phyloP scores from a whole-genome alignment of 2,888 invertebrate species.

The Drosophila maculinotata region DNA sequence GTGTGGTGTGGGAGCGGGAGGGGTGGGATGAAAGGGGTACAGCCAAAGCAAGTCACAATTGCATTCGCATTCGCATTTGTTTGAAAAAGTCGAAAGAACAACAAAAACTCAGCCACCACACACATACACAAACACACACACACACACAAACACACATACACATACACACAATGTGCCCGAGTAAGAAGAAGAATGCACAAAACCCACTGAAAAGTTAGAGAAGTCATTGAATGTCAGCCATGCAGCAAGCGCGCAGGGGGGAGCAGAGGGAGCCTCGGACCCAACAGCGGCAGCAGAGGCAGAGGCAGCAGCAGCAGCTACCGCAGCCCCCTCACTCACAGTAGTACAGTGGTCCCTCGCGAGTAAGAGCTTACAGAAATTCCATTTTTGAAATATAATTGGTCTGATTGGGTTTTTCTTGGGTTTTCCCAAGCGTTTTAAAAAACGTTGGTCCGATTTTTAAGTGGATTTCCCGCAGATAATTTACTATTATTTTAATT shows the following conservation, averaged over 20 bases:
- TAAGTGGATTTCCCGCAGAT: too few relatives aligned
- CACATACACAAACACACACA: conserved; percentile 12
- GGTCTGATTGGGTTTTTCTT: too few relatives aligned
- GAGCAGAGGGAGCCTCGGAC: conserved; percentile 32
- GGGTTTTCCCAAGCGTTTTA: too few relatives aligned
- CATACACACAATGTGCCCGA: conserved; percentile 25
- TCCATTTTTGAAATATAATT: too few relatives aligned
- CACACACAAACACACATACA: conserved; percentile 18
- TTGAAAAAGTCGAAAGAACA: conserved; percentile 70
- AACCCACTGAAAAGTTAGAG: conserved; percentile 73
- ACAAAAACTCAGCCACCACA: conserved; percentile 47
- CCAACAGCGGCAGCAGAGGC: neutral
- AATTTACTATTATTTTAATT: too few relatives aligned
- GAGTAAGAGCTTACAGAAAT: neutral
- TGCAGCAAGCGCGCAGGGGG: conserved; percentile 57
- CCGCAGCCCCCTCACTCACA: neutral
- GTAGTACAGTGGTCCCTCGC: neutral
- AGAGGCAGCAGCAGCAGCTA: conserved; percentile 14
- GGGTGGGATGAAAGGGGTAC: neutral
- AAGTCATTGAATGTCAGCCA: conserved; percentile 80
- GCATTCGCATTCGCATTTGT: conserved; percentile 68
- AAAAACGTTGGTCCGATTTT: too few relatives aligned
- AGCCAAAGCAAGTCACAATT: conserved; percentile 52
- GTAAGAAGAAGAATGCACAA: conserved; percentile 55
- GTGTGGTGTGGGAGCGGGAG: neutral